Evolutionary conservation across 2,113 vertebrate genomes (phyloP), one percentile per base, ranked within the genome.

Genomic region (Pelecanus crispus): DNA sequence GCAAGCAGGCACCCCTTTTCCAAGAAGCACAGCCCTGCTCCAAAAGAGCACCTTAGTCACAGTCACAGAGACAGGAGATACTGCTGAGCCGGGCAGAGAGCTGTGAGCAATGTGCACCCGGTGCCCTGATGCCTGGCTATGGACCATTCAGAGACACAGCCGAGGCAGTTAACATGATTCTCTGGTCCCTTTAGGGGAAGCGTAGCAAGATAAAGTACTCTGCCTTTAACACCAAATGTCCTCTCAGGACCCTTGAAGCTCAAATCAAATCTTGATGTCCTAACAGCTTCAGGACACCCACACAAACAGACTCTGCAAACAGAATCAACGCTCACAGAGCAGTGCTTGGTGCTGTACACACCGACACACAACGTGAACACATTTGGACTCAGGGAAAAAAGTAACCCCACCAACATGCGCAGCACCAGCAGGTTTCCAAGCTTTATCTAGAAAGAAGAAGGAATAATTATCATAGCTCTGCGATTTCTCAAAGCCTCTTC

Each of bases 161-260:
- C 0, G 0, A 56, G 15, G 21, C 21, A 73, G 19, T 28, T 63
- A 44, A 56, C 22, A 7, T 1, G 3, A 29, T 29, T 65, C 28
- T 42, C 55, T 25, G 56, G 47, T 78, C n/a, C 36, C 55, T 86
- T 79, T n/a, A 58, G 31, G 11, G 15, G 11, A 94, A 71, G 18
- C 17, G 12, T 6, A 59, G 47, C 40, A 80, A 88, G 55, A 45
- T 34, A 25, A 49, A 70, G 7, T 25, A 34, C 10, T 53, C 38
- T 6, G 1, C 40, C 72, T 88, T 74, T 44, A 86, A 74, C 22
- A 34, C 12, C 29, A 62, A 32, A n/a, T 19, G 7, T 63, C 68
- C 26, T 24, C 12, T 1, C 1, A 14, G 10, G 31, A 53, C 44
- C 29, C 59, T 13, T 5, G 7, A 84, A 92, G 52, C 38, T 42